Evolutionary conservation across 2,888 invertebrate species (phyloP), one percentile per base, ranked within the genome.

Genomic region (Caenorhabditis virilis): DNA sequence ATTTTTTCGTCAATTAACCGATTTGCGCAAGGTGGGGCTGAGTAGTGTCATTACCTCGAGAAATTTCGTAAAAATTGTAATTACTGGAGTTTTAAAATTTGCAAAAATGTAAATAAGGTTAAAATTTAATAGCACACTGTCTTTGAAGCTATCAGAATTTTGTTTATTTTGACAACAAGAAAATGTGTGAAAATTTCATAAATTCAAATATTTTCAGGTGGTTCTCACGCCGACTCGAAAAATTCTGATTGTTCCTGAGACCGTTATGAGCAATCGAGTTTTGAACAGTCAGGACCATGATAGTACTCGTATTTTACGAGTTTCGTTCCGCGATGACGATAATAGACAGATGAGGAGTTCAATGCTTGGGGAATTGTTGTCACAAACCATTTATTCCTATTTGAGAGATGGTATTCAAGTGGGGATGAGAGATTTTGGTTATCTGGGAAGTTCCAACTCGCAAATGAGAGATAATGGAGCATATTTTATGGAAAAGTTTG

Each of bases 401-500:
- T n/a, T n/a, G 22, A 43, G 16, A 11, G 25, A 76, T 4, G 77
- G 78, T 42, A 43, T 79, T 20, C 22, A 36, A 13, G 58, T 80
- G 6, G 80, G 75, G 68, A 77, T 71, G 9, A 53, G 65, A 1
- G 45, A 65, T 18, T 81, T 76, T 56, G 71, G 74, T 25, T 81
- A 78, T 50, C 63, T 82, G 22, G 79, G 81, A 23, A 82, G 79
- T 27, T 83, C 83, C 5, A 83, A 83, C 57, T 80, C 79, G 1
- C 82, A 82, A n/a, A n/a, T n/a, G n/a, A n/a, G n/a, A n/a, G n/a
- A n/a, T n/a, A n/a, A n/a, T n/a, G n/a, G n/a, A n/a, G 79, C 79
- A 15, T 82, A 82, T 50, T 72, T 80, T 65, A 42, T 42, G 42
- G 42, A 42, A n/a, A 42, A 23, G 38, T 38, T 15, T 38, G 38